A percentile compares a stretch with the other conserved stretches of the same genome.
Conservation (phyloP, 1,140 invertebrate species). For the Caenorhabditis elegans region WBcel235 BX284604.4:5071501-5072000, state of each 20-base stretch:
- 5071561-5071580: constrained; percentile 9
- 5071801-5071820: constrained; percentile 49
- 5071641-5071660: background rate
- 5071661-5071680: background rate
- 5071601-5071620: constrained; percentile 67
- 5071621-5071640: constrained; percentile 68
- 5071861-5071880: constrained; percentile 31
- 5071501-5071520: constrained; percentile 33
- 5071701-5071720: constrained; percentile 11
- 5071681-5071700: background rate
- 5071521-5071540: constrained; percentile 10
- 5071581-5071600: constrained; percentile 51
- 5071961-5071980: background rate
- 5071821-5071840: constrained; percentile 18
- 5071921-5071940: constrained; percentile 33
- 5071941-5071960: constrained; percentile 16
- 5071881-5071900: constrained; percentile 48
- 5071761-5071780: background rate
- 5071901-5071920: constrained; percentile 46
- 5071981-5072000: background rate
- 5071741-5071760: background rate
- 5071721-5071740: background rate
- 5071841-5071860: constrained; percentile 21
- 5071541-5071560: constrained; percentile 36
- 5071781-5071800: constrained; percentile 34